Conservation (phyloP, 2,888 invertebrate species). For the Drosophila neonasuta region DNA sequence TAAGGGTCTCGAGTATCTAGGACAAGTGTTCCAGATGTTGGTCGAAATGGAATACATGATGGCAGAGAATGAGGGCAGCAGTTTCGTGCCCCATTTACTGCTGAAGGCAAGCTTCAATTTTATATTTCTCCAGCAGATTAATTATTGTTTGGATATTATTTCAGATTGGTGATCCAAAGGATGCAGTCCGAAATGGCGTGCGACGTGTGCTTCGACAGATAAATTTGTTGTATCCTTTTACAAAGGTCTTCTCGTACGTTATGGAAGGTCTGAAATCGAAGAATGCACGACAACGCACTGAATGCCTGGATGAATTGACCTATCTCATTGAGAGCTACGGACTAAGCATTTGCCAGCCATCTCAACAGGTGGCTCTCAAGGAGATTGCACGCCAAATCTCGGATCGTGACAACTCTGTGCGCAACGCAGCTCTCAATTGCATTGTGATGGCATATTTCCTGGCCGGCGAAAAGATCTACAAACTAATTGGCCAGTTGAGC, state of each 20-base stretch:
- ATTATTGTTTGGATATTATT: slow-evolving; percentile 11
- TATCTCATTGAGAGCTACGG: slow-evolving; percentile 93
- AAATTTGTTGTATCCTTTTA: slow-evolving; percentile 92
- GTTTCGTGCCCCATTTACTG: slow-evolving; percentile 97
- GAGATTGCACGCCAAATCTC: slow-evolving; percentile 97
- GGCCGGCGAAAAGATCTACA: slow-evolving; percentile 94
- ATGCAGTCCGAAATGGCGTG: slow-evolving; percentile 95
- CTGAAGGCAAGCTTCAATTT: slow-evolving; percentile 86
- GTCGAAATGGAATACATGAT: slow-evolving; percentile 92
- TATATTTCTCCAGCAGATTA: background rate
- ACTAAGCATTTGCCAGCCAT: slow-evolving; percentile 91
- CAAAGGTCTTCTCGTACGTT: slow-evolving; percentile 93
- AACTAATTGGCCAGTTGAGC: slow-evolving; percentile 94
- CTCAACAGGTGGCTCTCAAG: slow-evolving; percentile 88
- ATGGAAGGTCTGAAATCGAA: slow-evolving; percentile 98
- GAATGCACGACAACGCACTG: slow-evolving; percentile 97
- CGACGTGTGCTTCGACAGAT: slow-evolving; percentile 92
- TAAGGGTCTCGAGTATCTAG: slow-evolving; percentile 96
- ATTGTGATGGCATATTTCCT: slow-evolving; percentile 94
- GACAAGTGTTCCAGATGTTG: slow-evolving; percentile 90
- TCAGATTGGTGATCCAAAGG: slow-evolving; percentile 97
- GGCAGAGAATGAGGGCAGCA: slow-evolving; percentile 94
- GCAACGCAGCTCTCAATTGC: slow-evolving; percentile 97
- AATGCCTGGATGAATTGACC: slow-evolving; percentile 96
- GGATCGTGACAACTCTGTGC: slow-evolving; percentile 96